These are phyloP conservation scores for Mionectes macconnelli DNA, from an alignment of 2,113 vertebrate genomes.

Conservation along the genomic window DNA sequence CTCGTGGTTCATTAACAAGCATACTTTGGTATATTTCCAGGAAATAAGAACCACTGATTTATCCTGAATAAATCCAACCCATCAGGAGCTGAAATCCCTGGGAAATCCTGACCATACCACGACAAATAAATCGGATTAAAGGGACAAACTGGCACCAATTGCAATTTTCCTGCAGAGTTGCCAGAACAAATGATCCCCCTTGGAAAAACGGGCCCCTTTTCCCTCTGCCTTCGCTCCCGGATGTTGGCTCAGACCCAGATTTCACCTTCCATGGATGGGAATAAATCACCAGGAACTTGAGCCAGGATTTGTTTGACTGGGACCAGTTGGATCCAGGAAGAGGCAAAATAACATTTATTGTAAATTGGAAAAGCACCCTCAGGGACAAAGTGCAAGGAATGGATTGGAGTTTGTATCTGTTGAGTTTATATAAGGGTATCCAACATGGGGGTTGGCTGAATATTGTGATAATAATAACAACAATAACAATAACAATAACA, in stretches of 20 bases:
- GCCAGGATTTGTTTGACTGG: neutral
- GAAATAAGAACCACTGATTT: neutral
- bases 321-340: neutral
- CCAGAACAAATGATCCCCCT: neutral
- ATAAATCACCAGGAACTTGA: neutral
- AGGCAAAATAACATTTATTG: neutral
- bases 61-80: neutral
- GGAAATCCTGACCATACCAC: neutral
- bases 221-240: neutral
- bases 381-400: neutral
- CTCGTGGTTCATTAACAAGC: neutral
- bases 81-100: neutral
- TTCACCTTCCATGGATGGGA: neutral
- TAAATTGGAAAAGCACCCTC: neutral
- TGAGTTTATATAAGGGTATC: too few relatives aligned
- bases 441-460: too few relatives aligned
- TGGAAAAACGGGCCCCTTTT: neutral
- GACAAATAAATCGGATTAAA: neutral
- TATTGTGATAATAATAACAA: too few relatives aligned
- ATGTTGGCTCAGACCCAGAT: neutral
- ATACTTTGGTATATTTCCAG: neutral
- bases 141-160: neutral
- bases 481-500: too few relatives aligned
- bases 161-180: neutral
- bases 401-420: neutral